Evolutionary conservation across 2,888 invertebrate species (phyloP), one percentile per base, ranked within the genome.

Genomic region (Archaeoteleia sp.): DNA sequence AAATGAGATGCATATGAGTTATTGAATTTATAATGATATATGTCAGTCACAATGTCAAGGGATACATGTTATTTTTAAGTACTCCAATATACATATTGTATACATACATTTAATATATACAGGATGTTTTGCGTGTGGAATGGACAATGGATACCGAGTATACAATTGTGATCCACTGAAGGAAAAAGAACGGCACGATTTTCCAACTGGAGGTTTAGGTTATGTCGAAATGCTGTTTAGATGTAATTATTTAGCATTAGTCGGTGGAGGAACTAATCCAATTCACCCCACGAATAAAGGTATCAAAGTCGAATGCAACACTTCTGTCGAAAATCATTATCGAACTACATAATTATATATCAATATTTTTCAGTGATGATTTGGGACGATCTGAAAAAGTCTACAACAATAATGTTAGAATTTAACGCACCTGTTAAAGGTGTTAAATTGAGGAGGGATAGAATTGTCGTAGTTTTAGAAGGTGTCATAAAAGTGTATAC

Each of bases 101-200:
- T 20, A 9, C 14, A 8, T 17, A n/a, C 3, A 17, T 63, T 65
- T 65, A n/a, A n/a, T n/a, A n/a, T 74, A 82, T 84, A 17, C 82
- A 98, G 98, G 97, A 84, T 98, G 97, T 88, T 98, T 98, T 88
- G 97, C 96, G 43, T 98, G 97, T 88, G 98, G 97, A 53, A 97
- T 97, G 86, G 95, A 96, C 83, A 94, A 93, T 86, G 98, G 98
- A 23, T 98, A 97, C 87, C 90, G 98, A 75, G 95, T 98, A 14
- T 98, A 96, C 86, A 98, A 97, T 82, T 95, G 96, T 83, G 98
- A 98, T 86, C 98, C 98, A 4, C 87, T 98, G 72, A 98, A 97
- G 86, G 97, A 98, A 86, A 98, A 97, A 86, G 96, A 97, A 86
- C 89, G 96, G 62, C 96, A 97, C 86, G 95, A 96, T 85, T 98